These are phyloP conservation scores for Andrena camellia DNA, from an alignment of 2,888 invertebrate genomes.

Conservation along the genomic window DNA sequence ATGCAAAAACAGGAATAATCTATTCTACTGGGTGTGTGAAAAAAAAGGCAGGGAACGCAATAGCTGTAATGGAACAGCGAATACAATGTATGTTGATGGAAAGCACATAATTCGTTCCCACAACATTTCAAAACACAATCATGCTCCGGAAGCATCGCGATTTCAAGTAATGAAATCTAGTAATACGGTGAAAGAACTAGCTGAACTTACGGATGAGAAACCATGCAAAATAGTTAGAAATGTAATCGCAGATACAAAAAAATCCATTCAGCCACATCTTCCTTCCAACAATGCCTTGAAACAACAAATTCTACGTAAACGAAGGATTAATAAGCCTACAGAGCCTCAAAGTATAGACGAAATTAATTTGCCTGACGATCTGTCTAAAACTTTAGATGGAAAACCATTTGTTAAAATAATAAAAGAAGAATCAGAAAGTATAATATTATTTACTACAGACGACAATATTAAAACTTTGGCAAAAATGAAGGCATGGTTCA, in stretches of 20 bases:
- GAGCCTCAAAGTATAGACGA: neutral
- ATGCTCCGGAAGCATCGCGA: neutral
- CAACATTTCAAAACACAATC: neutral
- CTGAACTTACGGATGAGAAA: neutral
- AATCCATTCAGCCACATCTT: neutral
- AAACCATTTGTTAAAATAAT: neutral
- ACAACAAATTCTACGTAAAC: conserved; percentile 2
- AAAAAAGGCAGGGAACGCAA: no score
- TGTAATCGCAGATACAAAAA: neutral
- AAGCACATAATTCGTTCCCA: no score
- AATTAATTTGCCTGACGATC: conserved; percentile 1
- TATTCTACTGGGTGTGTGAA: no score
- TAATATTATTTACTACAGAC: conserved; percentile 11
- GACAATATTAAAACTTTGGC: conserved; percentile 7
- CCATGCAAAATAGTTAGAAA: neutral
- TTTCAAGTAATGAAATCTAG: neutral
- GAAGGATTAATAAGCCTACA: neutral
- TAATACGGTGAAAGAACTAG: neutral
- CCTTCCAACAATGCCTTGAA: conserved; percentile 1
- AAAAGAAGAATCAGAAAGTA: neutral
- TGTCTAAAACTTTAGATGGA: neutral
- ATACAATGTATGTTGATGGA: no score
- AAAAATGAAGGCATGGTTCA: conserved; percentile 17
- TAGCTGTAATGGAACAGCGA: no score
- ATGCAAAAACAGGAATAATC: no score